Percentiles rank a stretch among this genome's conserved stretches.
Evolutionary conservation across 1,140 invertebrate species (phyloP).

Genomic region (Triops cancriformis): DNA sequence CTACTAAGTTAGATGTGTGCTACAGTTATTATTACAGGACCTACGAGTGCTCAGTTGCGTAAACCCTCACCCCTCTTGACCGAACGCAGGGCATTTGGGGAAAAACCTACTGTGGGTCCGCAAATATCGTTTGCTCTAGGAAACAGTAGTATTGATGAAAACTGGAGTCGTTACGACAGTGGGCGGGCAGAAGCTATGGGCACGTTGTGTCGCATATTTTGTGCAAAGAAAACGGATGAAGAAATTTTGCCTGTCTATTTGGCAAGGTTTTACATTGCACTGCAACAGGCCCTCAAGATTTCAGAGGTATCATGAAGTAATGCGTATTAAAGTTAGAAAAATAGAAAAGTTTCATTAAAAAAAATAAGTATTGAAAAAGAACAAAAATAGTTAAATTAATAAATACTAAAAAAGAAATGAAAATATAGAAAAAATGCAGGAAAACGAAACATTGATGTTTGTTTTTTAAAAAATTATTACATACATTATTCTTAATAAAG

Average conservation of each 20-base stretch:
- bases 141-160: not conserved
- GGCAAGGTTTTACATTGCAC: conserved; percentile 84
- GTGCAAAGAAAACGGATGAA: conserved; percentile 91
- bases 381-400: no score
- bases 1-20: not conserved
- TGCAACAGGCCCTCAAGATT: conserved; percentile 75
- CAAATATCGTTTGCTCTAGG: not conserved
- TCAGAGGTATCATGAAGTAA: conserved; percentile 48
- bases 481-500: no score
- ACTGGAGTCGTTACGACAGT: conserved; percentile 45
- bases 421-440: no score
- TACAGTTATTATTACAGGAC: not conserved
- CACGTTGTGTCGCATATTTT: conserved; percentile 88
- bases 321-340: no score
- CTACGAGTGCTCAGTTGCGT: not conserved
- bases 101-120: not conserved
- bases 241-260: conserved; percentile 89
- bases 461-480: no score
- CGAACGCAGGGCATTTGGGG: not conserved
- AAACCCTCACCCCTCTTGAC: not conserved
- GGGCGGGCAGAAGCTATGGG: conserved; percentile 93
- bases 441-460: no score
- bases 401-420: no score
- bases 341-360: no score
- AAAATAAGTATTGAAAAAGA: no score